These are phyloP conservation scores for Heliconius sara DNA, from an alignment of 2,888 invertebrate genomes.

Conservation along the genomic window DNA sequence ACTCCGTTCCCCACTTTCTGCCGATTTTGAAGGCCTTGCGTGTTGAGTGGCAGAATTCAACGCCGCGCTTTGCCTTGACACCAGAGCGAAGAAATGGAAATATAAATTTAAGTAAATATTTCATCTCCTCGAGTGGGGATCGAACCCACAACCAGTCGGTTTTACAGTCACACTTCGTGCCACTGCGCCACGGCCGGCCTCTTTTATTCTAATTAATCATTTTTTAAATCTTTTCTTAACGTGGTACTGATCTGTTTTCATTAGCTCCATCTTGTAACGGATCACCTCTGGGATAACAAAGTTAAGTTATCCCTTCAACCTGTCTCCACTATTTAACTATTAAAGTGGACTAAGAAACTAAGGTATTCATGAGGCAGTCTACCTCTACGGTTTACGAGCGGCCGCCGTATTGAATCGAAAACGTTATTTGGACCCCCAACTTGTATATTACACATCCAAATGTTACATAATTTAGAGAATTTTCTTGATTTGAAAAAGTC, in stretches of 20 bases:
- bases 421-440: conserved; percentile 70
- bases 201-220: no score
- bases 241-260: conserved; percentile 33
- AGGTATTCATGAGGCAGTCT: conserved; percentile 81
- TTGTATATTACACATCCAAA: conserved; percentile 70
- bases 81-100: no score
- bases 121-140: no score
- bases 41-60: no score
- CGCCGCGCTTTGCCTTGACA: no score
- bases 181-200: no score
- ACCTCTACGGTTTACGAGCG: conserved; percentile 75
- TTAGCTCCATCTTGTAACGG: conserved; percentile 43
- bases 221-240: conserved; percentile 14
- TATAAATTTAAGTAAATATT: no score
- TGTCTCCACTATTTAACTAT: conserved; percentile 76
- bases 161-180: no score
- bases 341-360: conserved; percentile 71
- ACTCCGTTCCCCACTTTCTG: no score
- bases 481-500: conserved; percentile 52
- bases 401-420: conserved; percentile 74
- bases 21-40: no score
- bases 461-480: conserved; percentile 66
- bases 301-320: conserved; percentile 57
- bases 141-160: no score
- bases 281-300: conserved; percentile 50